Evolutionary conservation across 2,888 invertebrate species (phyloP).

Genomic region (Dilophus febrilis): DNA sequence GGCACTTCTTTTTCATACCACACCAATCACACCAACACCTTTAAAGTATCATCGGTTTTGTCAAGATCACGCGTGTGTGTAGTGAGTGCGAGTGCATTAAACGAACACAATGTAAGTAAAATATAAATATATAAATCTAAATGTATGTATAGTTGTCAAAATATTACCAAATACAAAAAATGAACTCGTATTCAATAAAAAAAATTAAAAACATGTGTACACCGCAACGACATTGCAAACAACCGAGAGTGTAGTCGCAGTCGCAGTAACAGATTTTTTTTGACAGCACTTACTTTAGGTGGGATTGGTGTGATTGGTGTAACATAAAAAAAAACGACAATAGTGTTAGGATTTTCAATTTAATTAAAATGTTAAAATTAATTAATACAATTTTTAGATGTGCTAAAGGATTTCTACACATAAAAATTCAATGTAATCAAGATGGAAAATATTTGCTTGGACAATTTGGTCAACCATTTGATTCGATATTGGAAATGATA

Average conservation of each 20-base stretch:
- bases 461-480: slow-evolving; percentile 83
- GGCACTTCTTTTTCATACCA: slow-evolving; percentile 1
- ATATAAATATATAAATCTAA: slow-evolving; percentile 5
- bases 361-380: not conserved
- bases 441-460: slow-evolving; percentile 76
- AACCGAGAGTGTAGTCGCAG: too few relatives aligned
- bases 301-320: too few relatives aligned
- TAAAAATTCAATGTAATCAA: slow-evolving; percentile 71
- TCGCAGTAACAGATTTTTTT: too few relatives aligned
- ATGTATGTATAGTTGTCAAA: not conserved
- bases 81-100: too few relatives aligned
- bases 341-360: not conserved
- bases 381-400: slow-evolving; percentile 46
- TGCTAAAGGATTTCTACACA: slow-evolving; percentile 90
- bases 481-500: slow-evolving; percentile 87
- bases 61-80: too few relatives aligned
- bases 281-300: too few relatives aligned
- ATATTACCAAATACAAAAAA: too few relatives aligned
- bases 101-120: not conserved
- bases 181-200: too few relatives aligned
- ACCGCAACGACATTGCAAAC: too few relatives aligned
- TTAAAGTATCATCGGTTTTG: too few relatives aligned
- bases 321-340: not conserved
- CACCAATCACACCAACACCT: too few relatives aligned
- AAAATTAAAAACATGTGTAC: too few relatives aligned